These are phyloP conservation scores for Athene noctua DNA, from an alignment of 2,113 vertebrate genomes.

Conservation along the genomic window DNA sequence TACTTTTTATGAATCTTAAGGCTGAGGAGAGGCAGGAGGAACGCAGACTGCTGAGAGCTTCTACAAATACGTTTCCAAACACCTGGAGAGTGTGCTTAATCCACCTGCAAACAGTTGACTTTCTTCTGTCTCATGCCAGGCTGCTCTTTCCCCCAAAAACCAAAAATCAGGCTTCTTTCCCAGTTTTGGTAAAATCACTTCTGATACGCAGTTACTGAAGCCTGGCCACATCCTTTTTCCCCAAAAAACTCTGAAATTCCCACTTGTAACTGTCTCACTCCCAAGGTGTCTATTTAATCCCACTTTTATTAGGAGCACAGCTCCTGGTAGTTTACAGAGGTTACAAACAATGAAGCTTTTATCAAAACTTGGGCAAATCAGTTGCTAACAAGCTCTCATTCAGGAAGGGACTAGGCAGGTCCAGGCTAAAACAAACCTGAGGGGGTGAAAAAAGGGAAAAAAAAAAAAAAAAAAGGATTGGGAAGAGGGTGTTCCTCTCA, in stretches of 20 bases:
- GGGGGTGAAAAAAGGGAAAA: neutral
- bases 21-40: neutral
- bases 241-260: neutral
- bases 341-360: slow-evolving; percentile 40
- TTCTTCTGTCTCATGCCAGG: neutral
- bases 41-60: neutral
- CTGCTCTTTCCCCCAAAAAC: neutral
- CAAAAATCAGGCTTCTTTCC: neutral
- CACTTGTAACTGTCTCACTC: neutral
- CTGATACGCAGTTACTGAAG: neutral
- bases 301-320: neutral
- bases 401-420: neutral
- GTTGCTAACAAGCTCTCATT: neutral
- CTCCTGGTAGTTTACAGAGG: neutral
- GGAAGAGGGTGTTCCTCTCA: neutral
- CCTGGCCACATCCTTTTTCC: neutral
- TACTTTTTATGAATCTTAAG: neutral
- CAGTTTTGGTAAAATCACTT: neutral
- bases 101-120: slow-evolving; percentile 9
- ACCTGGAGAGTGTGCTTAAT: neutral
- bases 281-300: slow-evolving; percentile 38
- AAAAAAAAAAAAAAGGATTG: neutral
- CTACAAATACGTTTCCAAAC: neutral
- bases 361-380: slow-evolving; percentile 5
- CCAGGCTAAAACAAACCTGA: neutral